Conservation (phyloP, 2,888 invertebrate species). For the Caradrina kadenii region DNA sequence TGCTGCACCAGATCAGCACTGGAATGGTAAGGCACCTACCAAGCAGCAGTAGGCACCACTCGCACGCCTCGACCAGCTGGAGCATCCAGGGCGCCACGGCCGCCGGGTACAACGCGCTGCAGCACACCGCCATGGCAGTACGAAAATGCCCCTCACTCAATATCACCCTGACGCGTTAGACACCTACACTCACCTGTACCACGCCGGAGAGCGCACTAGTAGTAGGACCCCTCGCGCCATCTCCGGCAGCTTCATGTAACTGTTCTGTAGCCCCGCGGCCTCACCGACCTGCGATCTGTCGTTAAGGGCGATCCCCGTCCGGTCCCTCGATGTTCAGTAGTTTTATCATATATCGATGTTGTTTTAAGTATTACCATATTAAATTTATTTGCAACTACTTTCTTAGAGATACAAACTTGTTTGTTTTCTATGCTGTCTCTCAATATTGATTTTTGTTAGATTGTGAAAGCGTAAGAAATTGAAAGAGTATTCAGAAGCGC, state of each 20-base stretch:
- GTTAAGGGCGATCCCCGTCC: constrained; percentile 73
- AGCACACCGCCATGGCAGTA: constrained; percentile 91
- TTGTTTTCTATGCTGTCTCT: constrained; percentile 68
- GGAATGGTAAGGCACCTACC: constrained; percentile 98
- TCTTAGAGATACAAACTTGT: constrained; percentile 66
- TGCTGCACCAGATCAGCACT: constrained; percentile 97
- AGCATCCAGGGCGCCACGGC: constrained; percentile 88
- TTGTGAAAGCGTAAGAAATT: constrained; percentile 56
- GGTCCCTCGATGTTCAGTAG: constrained; percentile 78
- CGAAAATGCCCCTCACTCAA: constrained; percentile 95
- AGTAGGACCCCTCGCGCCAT: constrained; percentile 24
- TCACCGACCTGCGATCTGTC: constrained; percentile 47
- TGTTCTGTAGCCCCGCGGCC: constrained; percentile 15
- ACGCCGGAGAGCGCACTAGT: constrained; percentile 31
- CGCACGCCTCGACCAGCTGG: constrained; percentile 84
- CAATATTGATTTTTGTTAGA: constrained; percentile 60
- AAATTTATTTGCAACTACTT: constrained; percentile 76
- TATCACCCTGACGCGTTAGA: constrained; percentile 92
- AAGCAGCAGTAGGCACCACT: constrained; percentile 88
- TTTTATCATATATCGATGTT: constrained; percentile 76
- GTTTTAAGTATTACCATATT: constrained; percentile 70
- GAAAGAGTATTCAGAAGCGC: constrained; percentile 36
- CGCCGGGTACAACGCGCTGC: constrained; percentile 89
- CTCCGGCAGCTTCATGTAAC: constrained; percentile 17
- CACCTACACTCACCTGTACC: constrained; percentile 24